Base-by-base conservation (phyloP, 2,797 vertebrate species). In the Enteromius fasciolatus region DNA sequence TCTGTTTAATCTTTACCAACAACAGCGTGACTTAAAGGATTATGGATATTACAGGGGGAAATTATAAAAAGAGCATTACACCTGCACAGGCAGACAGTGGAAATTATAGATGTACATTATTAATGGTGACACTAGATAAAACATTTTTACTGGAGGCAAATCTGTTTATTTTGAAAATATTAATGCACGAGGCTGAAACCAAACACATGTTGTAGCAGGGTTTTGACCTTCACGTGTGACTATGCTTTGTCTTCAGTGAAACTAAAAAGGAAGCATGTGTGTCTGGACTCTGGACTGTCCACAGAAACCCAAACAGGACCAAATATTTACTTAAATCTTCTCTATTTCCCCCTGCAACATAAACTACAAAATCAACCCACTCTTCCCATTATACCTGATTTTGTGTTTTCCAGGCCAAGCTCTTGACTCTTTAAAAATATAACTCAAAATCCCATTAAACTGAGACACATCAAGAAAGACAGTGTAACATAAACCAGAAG, bases 221-320 rank as follows among this genome's bases (percentile, higher is more conserved):
- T 18, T 76, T 44, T 76, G 80, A 76, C 76, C 69, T 67, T 69
- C 33, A 59, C 41, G 23, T 77, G 8, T 39, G 57, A 77, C 57
- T 75, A 18, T 15, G 54, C 61, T 77, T 72, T 23, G 61, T 76
- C 31, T 83, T 57, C 25, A 33, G 5, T 69, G 48, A 76, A 76
- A 76, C 81, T 31, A 48, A 70, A 66, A 17, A 18, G 8, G 15
- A 78, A 72, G 48, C 61, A 28, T 46, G 39, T 78, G 81, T 85
- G 57, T 81, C 75, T 85, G 81, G 44, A 86, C 87, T 82, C 50
- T 76, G 64, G 80, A 79, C 75, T 31, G n/a, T 31, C 18, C 25
- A 77, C 78, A 80, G 85, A 88, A 88, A 88, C 87, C 84, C 85
- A 85, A 85, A 88, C 83, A 86, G 50, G 31, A 63, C 78, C 66